phyloP scores from a whole-genome alignment of 2,113 vertebrate species.

The Australoheros scitulus region DNA sequence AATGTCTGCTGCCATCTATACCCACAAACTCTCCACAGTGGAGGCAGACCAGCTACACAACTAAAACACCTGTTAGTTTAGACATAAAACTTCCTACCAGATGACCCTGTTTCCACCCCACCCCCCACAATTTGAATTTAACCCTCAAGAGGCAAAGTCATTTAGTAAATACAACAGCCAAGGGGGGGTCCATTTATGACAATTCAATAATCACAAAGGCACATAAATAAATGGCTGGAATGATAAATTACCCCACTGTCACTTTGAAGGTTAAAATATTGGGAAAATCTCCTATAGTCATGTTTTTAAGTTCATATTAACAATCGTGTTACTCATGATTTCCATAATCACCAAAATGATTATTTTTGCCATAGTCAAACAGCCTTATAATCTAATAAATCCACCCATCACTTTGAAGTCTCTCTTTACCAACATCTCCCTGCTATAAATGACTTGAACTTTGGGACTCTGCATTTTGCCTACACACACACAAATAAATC shows the following conservation, averaged over 20 bases:
- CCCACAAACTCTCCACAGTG: not conserved
- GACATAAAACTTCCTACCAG: not conserved
- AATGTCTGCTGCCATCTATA: not conserved
- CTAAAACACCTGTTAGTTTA: not conserved
- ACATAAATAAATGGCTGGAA: no score
- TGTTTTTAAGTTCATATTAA: no score
- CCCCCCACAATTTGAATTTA: not conserved
- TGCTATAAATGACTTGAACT: constrained; percentile 33
- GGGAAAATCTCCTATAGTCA: no score
- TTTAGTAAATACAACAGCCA: not conserved
- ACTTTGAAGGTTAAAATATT: no score
- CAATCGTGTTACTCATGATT: no score
- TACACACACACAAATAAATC: constrained; percentile 29
- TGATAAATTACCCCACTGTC: no score
- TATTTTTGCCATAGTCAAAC: not conserved
- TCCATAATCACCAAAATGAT: not conserved
- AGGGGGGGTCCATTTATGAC: no score
- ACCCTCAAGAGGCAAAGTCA: not conserved
- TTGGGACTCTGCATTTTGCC: constrained; percentile 18
- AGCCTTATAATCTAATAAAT: not conserved
- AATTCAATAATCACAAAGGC: no score
- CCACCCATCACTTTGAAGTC: not conserved
- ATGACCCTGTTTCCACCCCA: not conserved
- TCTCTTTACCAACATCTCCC: not conserved
- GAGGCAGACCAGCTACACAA: not conserved